Evolutionary conservation across 2,888 invertebrate species (phyloP), one percentile per base, ranked within the genome.

Genomic region (Melieria omissa): DNA sequence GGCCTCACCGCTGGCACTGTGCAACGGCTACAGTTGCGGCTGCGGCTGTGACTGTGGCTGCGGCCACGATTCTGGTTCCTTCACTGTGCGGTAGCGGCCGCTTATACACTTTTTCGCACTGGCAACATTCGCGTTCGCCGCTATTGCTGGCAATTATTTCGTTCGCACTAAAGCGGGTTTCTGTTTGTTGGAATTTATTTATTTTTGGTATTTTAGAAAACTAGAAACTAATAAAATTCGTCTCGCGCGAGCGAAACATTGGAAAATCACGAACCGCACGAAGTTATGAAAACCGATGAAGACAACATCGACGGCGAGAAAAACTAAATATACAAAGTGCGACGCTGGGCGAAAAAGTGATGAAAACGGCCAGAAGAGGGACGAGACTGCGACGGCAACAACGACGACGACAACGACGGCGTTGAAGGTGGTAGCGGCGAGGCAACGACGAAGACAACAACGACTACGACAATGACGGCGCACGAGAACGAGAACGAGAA

Each of bases 211-310:
- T 29, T 29, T 29, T 2, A 29, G 29, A 29, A 29, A 29, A 29
- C 29, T 29, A 29, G 29, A 1, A 29, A 29, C 29, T 29, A 29
- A 1, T 29, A 29, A 29, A 29, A 29, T 29, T 60, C 58, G 55
- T 45, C 55, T 60, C 70, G 71, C 52, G 65, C 52, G 44, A 65
- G 52, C 64, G 29, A 72, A 75, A 72, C 73, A 76, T 75, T 74
- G 74, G 75, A 77, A 77, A 78, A 77, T 75, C 74, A 77, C 77
- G 77, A 78, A 77, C 74, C 73, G 74, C 76, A 76, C 78, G 76
- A 78, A 78, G 82, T 84, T 82, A 80, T 80, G 80, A 83, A 80
- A 80, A 77, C 76, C 79, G 75, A 76, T 64, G 65, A 74, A 63
- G 67, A 69, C 75, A 73, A 76, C 63, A 55, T 62, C 47, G 64